Conservation (phyloP, 2,888 invertebrate genomes). For the Dascillus cervinus region DNA sequence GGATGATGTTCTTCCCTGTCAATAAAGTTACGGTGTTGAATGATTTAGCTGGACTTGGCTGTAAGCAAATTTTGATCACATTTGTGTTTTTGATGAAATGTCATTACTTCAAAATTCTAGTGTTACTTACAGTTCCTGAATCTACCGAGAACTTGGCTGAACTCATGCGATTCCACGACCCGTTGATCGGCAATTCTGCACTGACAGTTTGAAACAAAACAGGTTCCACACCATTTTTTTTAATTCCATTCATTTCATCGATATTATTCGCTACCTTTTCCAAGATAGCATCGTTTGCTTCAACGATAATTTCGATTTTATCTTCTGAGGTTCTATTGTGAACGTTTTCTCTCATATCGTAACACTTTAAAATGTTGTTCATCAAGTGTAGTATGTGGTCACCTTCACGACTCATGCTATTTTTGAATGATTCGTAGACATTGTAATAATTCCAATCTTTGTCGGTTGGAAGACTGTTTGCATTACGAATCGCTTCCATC, state of each 20-base stretch:
- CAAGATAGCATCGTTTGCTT: constrained; percentile 75
- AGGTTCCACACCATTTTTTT: constrained; percentile 46
- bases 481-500: constrained; percentile 58
- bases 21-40: constrained; percentile 47
- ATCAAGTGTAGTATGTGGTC: constrained; percentile 55
- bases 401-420: constrained; percentile 56
- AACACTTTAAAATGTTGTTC: constrained; percentile 48
- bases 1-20: constrained; percentile 62
- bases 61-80: too few relatives aligned
- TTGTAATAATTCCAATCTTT: constrained; percentile 65
- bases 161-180: constrained; percentile 52
- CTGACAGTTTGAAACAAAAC: constrained; percentile 44
- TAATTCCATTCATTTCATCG: constrained; percentile 58
- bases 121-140: neutral
- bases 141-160: constrained; percentile 29
- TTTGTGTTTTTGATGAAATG: too few relatives aligned
- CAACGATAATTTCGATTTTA: constrained; percentile 68
- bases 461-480: constrained; percentile 66
- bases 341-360: constrained; percentile 51
- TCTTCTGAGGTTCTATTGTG: constrained; percentile 52
- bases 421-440: constrained; percentile 67
- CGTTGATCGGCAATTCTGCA: constrained; percentile 42
- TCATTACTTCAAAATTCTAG: too few relatives aligned
- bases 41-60: constrained; percentile 6
- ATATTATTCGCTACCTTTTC: constrained; percentile 71